Evolutionary conservation across 2,797 vertebrate species (phyloP).

Genomic region (Furcifer pardalis): DNA sequence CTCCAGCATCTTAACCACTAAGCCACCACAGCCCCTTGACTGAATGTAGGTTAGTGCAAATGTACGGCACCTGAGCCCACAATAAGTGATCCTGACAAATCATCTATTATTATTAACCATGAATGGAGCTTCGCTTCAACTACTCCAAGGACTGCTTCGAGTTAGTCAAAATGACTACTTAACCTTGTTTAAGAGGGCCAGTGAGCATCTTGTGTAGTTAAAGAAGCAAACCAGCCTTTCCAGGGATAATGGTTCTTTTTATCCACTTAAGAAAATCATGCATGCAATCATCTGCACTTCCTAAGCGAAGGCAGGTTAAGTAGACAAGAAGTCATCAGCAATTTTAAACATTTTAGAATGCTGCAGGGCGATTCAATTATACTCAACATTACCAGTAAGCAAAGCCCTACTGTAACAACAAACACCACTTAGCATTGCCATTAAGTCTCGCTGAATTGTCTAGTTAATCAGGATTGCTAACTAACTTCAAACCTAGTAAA

Average conservation of each 20-base stretch:
- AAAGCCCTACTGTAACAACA: not conserved
- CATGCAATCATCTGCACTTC: not conserved
- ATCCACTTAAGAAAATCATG: slow-evolving; percentile 15
- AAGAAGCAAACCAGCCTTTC: not conserved
- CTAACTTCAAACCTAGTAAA: not conserved
- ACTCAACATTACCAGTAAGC: not conserved
- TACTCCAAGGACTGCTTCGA: slow-evolving; percentile 4
- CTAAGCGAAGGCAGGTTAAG: not conserved
- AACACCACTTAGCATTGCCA: not conserved
- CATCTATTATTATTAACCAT: slow-evolving; percentile 16
- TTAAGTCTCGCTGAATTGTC: not conserved
- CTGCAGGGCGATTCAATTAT: fast-evolving
- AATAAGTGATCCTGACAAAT: not conserved
- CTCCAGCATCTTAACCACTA: no score
- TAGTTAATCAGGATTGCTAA: not conserved
- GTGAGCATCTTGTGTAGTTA: not conserved
- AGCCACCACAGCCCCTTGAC: no score
- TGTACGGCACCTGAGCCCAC: not conserved
- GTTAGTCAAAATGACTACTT: not conserved
- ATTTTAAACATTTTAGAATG: slow-evolving; percentile 8
- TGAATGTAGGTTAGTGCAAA: not conserved
- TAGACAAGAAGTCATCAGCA: slow-evolving; percentile 3
- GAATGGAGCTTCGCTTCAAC: not conserved
- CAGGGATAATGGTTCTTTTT: slow-evolving; percentile 17
- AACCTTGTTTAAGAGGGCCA: slow-evolving; percentile 5